A percentile compares a stretch with the other conserved stretches of the same genome.
These are phyloP conservation scores for Nilaparvata lugens DNA, from an alignment of 1,140 invertebrate species.

Conservation along the genomic window DNA sequence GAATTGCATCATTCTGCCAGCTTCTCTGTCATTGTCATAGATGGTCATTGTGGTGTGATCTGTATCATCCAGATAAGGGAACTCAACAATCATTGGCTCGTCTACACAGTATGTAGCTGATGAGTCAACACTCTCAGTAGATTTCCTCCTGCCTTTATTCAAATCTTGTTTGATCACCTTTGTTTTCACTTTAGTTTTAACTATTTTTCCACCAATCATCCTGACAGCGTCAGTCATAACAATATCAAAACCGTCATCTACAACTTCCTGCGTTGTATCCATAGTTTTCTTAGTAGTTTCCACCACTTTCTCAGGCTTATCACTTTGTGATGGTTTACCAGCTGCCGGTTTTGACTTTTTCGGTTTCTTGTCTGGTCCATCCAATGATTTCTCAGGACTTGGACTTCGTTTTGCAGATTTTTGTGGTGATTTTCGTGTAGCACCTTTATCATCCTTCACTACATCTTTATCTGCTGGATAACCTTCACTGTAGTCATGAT, in stretches of 20 bases:
- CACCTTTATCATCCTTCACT: background rate
- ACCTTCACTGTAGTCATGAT: too few relatives aligned
- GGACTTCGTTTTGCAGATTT: background rate
- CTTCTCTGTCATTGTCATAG: background rate
- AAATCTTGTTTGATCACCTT: background rate
- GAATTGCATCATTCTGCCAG: background rate
- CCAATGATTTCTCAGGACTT: background rate
- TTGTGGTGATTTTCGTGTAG: background rate
- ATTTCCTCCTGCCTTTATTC: background rate
- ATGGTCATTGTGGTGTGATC: background rate
- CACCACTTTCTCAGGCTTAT: constrained; percentile 1
- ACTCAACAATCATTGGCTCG: background rate
- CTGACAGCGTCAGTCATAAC: constrained; percentile 11
- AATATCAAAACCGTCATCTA: too few relatives aligned
- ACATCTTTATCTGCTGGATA: background rate
- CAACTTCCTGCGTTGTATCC: background rate
- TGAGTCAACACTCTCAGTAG: background rate
- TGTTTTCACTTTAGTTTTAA: constrained; percentile 8
- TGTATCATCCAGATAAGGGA: background rate
- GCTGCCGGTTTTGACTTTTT: constrained; percentile 1
- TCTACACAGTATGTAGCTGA: background rate
- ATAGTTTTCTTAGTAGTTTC: background rate
- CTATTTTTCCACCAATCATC: constrained; percentile 23
- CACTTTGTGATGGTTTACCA: constrained; percentile 6
- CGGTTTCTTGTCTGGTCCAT: background rate